phyloP scores from a whole-genome alignment of 2,888 invertebrate species.

The Argyresthia goedartella region DNA sequence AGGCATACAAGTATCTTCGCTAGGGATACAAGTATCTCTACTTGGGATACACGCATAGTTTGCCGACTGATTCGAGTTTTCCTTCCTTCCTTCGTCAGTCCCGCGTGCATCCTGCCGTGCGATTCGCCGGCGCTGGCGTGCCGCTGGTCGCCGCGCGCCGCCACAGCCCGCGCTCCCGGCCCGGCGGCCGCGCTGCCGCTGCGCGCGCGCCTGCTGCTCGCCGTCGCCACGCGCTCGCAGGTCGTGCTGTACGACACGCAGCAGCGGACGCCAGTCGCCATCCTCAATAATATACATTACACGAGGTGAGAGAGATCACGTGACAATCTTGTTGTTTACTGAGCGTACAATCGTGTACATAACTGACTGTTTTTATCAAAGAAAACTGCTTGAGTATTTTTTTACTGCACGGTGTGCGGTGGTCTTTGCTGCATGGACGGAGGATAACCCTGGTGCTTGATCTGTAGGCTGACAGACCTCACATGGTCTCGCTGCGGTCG shows the following conservation, averaged over 20 bases:
- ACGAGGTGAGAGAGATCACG: constrained; percentile 45
- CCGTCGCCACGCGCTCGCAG: constrained; percentile 89
- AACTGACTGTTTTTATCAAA: no score
- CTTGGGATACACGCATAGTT: no score
- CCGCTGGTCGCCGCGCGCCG: constrained; percentile 84
- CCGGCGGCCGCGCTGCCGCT: constrained; percentile 69
- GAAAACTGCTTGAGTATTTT: no score
- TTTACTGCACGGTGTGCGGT: no score
- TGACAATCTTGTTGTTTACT: no score
- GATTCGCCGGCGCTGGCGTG: constrained; percentile 87
- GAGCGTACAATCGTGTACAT: no score
- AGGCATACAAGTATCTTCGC: no score
- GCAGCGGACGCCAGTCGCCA: constrained; percentile 45
- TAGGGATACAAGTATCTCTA: no score
- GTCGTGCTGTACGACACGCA: constrained; percentile 71
- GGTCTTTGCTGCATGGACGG: no score
- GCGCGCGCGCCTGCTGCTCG: constrained; percentile 88
- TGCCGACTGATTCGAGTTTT: no score
- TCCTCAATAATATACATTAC: constrained; percentile 55
- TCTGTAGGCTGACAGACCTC: constrained; percentile 47
- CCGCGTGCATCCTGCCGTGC: constrained; percentile 83
- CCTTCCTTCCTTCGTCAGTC: constrained; percentile 65
- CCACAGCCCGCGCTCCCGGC: constrained; percentile 70
- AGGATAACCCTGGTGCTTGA: no score
- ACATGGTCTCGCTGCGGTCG: constrained; percentile 47